These are phyloP conservation scores for Anthopleura sola DNA, from an alignment of 64 coral and sea anemone genomes.

Conservation along the genomic window DNA sequence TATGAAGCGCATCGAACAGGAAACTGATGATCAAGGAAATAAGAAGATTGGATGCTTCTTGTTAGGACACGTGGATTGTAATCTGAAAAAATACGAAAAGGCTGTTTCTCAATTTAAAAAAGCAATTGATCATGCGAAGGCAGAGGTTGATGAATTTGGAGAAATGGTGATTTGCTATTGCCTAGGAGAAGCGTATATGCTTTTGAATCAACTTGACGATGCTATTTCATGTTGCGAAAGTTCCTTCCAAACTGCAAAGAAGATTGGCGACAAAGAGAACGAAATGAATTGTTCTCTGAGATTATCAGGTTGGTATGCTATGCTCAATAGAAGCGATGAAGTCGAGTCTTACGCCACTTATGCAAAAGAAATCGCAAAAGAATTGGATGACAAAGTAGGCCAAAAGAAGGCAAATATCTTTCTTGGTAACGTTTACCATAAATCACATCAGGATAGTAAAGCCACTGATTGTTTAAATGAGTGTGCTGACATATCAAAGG, in stretches of 20 bases:
- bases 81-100: background rate
- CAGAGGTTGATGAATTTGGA: background rate
- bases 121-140: background rate
- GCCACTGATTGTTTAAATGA: background rate
- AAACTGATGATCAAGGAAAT: background rate
- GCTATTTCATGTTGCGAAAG: background rate
- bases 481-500: background rate
- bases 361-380: background rate
- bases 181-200: background rate
- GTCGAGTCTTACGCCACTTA: background rate
- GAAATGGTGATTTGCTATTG: background rate
- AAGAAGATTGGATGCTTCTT: background rate
- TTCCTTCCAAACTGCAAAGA: background rate
- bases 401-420: background rate
- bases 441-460: background rate
- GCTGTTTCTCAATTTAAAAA: background rate
- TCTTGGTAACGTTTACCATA: background rate
- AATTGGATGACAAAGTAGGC: background rate
- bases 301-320: background rate
- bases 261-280: background rate
- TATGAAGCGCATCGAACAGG: background rate
- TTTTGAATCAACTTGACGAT: background rate
- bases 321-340: background rate
- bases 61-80: background rate
- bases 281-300: background rate